Evolutionary conservation across 2,113 vertebrate genomes (phyloP), one percentile per base, ranked within the genome.

Genomic region (Podarcis cretensis): DNA sequence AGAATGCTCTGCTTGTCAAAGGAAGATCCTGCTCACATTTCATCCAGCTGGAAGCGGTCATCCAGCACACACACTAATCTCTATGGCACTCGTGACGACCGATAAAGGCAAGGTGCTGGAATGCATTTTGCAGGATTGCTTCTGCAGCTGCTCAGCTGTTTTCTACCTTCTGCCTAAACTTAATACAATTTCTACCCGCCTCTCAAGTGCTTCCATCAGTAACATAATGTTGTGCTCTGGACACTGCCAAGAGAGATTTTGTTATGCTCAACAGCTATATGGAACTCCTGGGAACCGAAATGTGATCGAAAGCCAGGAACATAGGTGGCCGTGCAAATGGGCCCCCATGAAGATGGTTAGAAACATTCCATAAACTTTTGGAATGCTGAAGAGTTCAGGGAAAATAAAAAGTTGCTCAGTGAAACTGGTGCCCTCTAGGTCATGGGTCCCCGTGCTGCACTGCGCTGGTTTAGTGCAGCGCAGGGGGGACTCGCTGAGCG

Each of bases 131-230:
- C 73, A 32, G 43, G 63, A 83, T 87, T 65, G 14, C 43, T 57
- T 43, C 30, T 57, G 3, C 71, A 88, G n/a, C 84, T 81, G 65
- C 59, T 90, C 27, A 43, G 18, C 69, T 71, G 78, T 83, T 63
- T 40, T 73, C n/a, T 90, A 84, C 77, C 80, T 57, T 57, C 76
- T 40, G 48, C 23, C 63, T 57, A 14, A 83, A 27, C 25, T 13
- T 66, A 63, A 84, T 54, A 89, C 54, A 86, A 90, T 54, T 54
- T 54, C 48, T 54, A 54, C 48, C 48, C 48, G 48, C 90, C 89
- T 93, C 59, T 79, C 87, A 76, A 76, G 69, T 48, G 83, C 86
- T 88, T 84, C 54, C 81, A 81, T 68, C 59, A 93, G 85, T n/a
- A 48, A 69, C 27, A 88, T 59, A 68, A 40, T n/a, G 48, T 9